These are phyloP conservation scores for Natator depressus DNA, from an alignment of 2,113 vertebrate genomes.

Conservation along the genomic window DNA sequence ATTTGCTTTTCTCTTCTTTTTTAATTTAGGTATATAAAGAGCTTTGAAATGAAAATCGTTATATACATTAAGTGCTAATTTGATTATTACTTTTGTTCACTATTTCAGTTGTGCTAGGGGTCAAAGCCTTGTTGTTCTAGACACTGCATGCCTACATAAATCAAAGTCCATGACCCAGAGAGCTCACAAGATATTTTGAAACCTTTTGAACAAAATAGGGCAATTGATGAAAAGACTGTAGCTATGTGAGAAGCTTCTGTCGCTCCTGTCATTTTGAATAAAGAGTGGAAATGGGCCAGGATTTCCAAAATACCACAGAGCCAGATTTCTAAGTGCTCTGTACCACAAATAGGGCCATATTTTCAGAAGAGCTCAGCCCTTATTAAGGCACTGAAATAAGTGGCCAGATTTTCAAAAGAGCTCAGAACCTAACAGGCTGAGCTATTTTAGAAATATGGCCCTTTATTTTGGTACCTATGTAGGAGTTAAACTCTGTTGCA, in stretches of 20 bases:
- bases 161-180: not conserved
- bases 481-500: not conserved
- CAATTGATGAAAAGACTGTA: not conserved
- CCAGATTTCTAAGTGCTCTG: not conserved
- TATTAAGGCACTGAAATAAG: not conserved
- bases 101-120: not conserved
- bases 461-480: not conserved
- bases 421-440: fast-evolving
- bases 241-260: not conserved
- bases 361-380: not conserved
- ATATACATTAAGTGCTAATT: not conserved
- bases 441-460: not conserved
- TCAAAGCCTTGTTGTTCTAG: not conserved
- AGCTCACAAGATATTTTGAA: not conserved
- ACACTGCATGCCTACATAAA: no score
- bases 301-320: not conserved
- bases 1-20: no score
- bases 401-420: not conserved
- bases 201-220: not conserved
- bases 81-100: not conserved
- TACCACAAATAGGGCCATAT: not conserved
- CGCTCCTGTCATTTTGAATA: not conserved
- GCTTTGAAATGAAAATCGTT: no score
- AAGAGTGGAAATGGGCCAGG: not conserved
- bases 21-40: no score